A percentile compares a stretch with the other conserved stretches of the same genome.
These are phyloP conservation scores for Drosophila sp. DNA, from an alignment of 1,140 invertebrate species.

Conservation along the genomic window DNA sequence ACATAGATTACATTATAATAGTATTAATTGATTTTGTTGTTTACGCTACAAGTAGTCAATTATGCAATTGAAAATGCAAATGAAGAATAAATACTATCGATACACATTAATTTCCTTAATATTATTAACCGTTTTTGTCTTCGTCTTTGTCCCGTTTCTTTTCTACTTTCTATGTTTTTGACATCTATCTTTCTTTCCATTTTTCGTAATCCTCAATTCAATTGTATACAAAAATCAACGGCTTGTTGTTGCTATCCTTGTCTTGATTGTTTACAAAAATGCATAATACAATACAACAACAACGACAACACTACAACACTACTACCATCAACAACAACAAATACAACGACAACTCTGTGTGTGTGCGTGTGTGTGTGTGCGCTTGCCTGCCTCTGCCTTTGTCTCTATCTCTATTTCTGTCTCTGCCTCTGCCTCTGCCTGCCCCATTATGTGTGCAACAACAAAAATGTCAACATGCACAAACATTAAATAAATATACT, in stretches of 20 bases:
- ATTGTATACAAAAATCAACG: slow-evolving; percentile 64
- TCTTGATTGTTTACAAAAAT: slow-evolving; percentile 63
- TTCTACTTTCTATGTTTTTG: slow-evolving; percentile 67
- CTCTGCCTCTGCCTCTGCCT: slow-evolving; percentile 44
- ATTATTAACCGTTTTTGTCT: slow-evolving; percentile 70
- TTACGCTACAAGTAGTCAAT: slow-evolving; percentile 77
- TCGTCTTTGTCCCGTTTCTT: slow-evolving; percentile 78
- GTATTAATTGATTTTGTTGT: slow-evolving; percentile 39
- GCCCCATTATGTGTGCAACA: slow-evolving; percentile 61
- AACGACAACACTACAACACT: slow-evolving; percentile 37
- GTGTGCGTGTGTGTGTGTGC: slow-evolving; percentile 7
- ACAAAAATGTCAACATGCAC: slow-evolving; percentile 56
- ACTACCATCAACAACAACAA: slow-evolving; percentile 43
- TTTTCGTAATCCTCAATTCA: background rate
- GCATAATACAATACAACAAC: slow-evolving; percentile 50
- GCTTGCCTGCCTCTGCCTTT: slow-evolving; percentile 52
- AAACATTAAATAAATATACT: slow-evolving; percentile 48
- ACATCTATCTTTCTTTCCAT: slow-evolving; percentile 49
- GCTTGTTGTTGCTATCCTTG: slow-evolving; percentile 72
- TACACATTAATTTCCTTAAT: slow-evolving; percentile 25
- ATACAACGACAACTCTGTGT: slow-evolving; percentile 28
- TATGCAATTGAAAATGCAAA: slow-evolving; percentile 43
- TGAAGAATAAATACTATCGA: slow-evolving; percentile 31
- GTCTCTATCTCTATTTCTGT: slow-evolving; percentile 37
- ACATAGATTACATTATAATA: slow-evolving; percentile 7